Conservation (phyloP, 2,888 invertebrate species). For the Metallyticus violacea region DNA sequence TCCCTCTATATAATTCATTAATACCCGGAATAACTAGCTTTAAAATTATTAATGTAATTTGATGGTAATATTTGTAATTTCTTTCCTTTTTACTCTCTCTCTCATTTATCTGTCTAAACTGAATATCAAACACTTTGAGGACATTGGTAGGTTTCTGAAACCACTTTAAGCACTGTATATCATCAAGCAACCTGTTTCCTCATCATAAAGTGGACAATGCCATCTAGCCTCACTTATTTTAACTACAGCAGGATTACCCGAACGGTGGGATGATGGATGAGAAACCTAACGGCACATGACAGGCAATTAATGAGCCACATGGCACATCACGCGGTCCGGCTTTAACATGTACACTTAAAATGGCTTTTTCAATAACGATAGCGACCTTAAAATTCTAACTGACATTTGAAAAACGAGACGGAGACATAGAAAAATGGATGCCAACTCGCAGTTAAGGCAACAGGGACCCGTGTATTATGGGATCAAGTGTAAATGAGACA, state of each 20-base stretch:
- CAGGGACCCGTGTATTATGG: not conserved
- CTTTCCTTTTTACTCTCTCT: too few relatives aligned
- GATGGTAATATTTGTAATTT: too few relatives aligned
- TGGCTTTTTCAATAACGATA: not conserved
- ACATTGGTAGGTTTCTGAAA: too few relatives aligned
- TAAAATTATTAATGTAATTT: too few relatives aligned
- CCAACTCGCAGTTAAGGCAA: not conserved
- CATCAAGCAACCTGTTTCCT: not conserved
- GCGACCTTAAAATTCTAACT: not conserved
- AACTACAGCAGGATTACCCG: not conserved
- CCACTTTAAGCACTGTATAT: too few relatives aligned
- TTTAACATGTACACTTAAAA: not conserved
- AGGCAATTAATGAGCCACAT: not conserved
- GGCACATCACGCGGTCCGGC: not conserved
- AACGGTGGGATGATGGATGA: not conserved
- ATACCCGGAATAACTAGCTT: too few relatives aligned
- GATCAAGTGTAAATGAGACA: not conserved
- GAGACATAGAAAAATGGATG: too few relatives aligned
- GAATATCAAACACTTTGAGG: too few relatives aligned
- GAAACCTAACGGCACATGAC: not conserved
- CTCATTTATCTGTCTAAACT: too few relatives aligned
- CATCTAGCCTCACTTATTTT: not conserved
- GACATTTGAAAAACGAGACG: not conserved
- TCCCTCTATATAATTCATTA: too few relatives aligned
- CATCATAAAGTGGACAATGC: not conserved